Evolutionary conservation across 2,888 invertebrate species (phyloP).

Genomic region (Drosophila mercatorum): DNA sequence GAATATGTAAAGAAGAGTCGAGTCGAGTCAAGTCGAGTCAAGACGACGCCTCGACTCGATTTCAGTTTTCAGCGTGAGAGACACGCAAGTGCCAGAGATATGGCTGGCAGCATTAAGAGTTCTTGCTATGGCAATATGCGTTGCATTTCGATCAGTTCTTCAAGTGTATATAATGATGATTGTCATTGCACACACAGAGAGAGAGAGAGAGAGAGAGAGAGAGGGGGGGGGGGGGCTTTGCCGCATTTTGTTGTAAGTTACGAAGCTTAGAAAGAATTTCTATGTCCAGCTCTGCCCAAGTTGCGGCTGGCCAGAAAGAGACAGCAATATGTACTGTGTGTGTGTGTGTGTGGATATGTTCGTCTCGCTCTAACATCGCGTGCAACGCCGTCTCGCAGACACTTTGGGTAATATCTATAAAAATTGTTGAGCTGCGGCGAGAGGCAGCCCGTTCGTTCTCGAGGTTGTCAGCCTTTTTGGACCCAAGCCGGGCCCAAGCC

Average conservation of each 20-base stretch:
- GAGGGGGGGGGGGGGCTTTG: slow-evolving; percentile 30
- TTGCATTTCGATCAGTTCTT: slow-evolving; percentile 37
- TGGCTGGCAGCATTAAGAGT: slow-evolving; percentile 13
- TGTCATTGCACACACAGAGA: slow-evolving; percentile 53
- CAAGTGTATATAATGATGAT: slow-evolving; percentile 71
- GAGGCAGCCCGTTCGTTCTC: slow-evolving; percentile 45
- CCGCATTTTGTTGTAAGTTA: slow-evolving; percentile 54
- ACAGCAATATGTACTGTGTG: background rate
- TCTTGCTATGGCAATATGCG: slow-evolving; percentile 24
- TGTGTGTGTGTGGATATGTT: background rate
- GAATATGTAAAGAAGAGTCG: slow-evolving; percentile 3
- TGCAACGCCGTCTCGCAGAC: slow-evolving; percentile 63
- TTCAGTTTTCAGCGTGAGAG: slow-evolving; percentile 20
- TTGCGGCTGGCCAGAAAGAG: slow-evolving; percentile 23
- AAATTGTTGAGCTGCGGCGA: slow-evolving; percentile 51
- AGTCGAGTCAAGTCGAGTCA: slow-evolving; percentile 7
- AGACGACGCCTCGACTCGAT: slow-evolving; percentile 21
- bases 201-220: slow-evolving; percentile 1
- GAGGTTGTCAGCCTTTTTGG: slow-evolving; percentile 81
- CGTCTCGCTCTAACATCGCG: slow-evolving; percentile 59
- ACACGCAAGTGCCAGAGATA: slow-evolving; percentile 22
- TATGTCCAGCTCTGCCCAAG: slow-evolving; percentile 57
- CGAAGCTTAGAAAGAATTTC: slow-evolving; percentile 63
- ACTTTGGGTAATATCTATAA: slow-evolving; percentile 77
- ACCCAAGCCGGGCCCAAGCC: slow-evolving; percentile 57